These are phyloP conservation scores for Pipistrellus nathusii DNA, from an alignment of 2,797 vertebrate species.

Conservation along the genomic window DNA sequence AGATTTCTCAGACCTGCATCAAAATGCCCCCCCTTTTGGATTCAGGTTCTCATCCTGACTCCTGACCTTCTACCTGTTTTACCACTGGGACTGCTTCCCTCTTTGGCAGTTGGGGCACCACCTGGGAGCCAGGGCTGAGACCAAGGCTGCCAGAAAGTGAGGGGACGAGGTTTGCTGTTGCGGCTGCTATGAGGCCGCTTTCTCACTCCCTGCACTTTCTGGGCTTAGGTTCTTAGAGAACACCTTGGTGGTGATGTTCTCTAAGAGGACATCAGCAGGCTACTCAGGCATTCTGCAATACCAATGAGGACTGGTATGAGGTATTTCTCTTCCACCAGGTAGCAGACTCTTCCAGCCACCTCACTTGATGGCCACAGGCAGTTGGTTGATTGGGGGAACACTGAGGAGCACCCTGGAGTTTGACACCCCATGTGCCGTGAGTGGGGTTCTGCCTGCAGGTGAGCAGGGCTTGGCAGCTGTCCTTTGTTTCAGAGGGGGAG, in stretches of 20 bases:
- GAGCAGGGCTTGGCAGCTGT: background rate
- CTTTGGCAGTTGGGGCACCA: background rate
- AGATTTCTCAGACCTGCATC: background rate
- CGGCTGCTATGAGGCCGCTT: too few relatives aligned
- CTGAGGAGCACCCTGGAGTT: background rate
- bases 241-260: background rate
- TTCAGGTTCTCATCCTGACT: background rate
- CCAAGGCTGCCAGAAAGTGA: background rate
- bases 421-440: background rate
- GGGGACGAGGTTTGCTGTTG: too few relatives aligned
- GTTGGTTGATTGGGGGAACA: background rate
- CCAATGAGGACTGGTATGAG: background rate
- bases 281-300: too few relatives aligned
- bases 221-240: too few relatives aligned
- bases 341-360: background rate
- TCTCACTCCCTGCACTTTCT: too few relatives aligned
- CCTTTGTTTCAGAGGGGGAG: background rate
- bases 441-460: background rate
- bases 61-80: background rate
- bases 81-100: background rate
- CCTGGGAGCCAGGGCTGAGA: background rate
- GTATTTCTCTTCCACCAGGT: background rate
- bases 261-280: too few relatives aligned
- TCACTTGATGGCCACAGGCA: background rate
- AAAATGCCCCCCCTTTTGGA: background rate